Evolutionary conservation across 2,888 invertebrate genomes (phyloP), one percentile per base, ranked within the genome.

Genomic region (Scaptomyza polygonia): DNA sequence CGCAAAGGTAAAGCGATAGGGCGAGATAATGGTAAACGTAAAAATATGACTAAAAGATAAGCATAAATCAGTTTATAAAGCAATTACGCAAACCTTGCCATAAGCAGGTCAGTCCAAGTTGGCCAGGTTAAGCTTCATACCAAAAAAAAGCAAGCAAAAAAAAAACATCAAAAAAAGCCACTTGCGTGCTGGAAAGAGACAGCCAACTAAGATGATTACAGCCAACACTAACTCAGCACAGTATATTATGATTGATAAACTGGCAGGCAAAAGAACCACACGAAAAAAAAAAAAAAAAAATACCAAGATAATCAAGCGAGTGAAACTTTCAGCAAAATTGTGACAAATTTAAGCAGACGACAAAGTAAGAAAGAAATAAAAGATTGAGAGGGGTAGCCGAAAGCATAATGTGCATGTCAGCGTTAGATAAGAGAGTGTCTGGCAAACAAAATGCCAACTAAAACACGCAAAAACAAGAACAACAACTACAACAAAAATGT

Each of bases 201-300:
- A 39, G 32, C n/a, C n/a, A 55, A 25, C 18, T 3, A 12, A 48
- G 56, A 48, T 55, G 65, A 69, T 63, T 66, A 76, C 70, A 52
- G 54, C 53, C 51, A 68, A 52, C 85, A 67, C 68, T 83, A 83
- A 62, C 68, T 81, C 67, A 73, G 70, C 65, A 71, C 54, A 74
- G 71, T 51, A 69, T 61, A 79, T 84, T 79, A 87, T 87, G 87
- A 84, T 87, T 81, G 84, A 84, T 82, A 85, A 86, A 72, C 63
- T 47, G 71, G 51, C 27, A 45, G 40, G 29, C 30, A 49, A 36
- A n/a, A n/a, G n/a, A n/a, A n/a, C n/a, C n/a, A n/a, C n/a, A n/a
- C n/a, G n/a, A n/a, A n/a, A n/a, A n/a, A n/a, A n/a, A n/a, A n/a
- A n/a, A n/a, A n/a, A n/a, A n/a, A n/a, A 27, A 25, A 32, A 42